Conservation (phyloP, 2,797 vertebrate species). For the Phoeniculus purpureus region DNA sequence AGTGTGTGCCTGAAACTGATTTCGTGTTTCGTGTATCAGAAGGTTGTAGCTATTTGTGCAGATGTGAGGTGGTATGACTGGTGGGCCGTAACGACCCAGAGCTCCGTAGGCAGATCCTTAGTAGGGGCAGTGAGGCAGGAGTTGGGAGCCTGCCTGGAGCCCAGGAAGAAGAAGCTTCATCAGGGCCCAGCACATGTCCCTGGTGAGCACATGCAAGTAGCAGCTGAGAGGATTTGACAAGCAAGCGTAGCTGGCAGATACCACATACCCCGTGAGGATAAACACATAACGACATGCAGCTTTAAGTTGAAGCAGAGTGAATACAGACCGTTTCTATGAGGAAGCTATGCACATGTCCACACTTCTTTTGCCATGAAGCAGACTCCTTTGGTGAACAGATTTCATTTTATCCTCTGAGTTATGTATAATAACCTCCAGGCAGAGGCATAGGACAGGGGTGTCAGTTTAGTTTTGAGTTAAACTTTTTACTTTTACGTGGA, state of each 20-base stretch:
- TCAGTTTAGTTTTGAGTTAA: neutral
- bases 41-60: neutral
- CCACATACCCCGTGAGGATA: neutral
- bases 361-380: neutral
- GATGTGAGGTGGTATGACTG: neutral
- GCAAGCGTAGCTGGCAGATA: neutral
- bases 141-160: conserved; percentile 16
- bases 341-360: neutral
- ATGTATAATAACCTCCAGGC: neutral
- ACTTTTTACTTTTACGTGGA: neutral
- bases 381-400: neutral
- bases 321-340: neutral
- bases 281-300: neutral
- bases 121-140: neutral
- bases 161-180: neutral
- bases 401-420: neutral
- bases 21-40: neutral
- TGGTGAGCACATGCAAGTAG: neutral
- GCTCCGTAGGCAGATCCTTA: neutral
- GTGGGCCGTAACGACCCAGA: neutral
- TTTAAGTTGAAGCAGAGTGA: neutral
- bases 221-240: neutral
- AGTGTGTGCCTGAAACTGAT: neutral
- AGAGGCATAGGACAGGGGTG: neutral
- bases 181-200: neutral